Percentiles rank a stretch among this genome's conserved stretches.
phyloP scores from a whole-genome alignment of 2,888 invertebrate genomes.

The Nomada hirtipes region DNA sequence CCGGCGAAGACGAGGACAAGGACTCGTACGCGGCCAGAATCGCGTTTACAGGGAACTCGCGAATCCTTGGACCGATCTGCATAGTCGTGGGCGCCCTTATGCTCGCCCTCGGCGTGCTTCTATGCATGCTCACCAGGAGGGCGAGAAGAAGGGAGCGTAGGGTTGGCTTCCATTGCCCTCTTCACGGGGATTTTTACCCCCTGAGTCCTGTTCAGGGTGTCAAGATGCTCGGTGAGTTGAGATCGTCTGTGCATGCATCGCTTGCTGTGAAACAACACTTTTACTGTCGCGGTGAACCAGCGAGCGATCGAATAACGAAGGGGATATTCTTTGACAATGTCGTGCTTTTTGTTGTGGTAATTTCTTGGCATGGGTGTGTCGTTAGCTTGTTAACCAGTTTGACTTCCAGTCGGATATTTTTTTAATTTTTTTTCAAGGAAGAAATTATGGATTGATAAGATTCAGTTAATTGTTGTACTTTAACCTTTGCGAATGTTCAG shows the following conservation, averaged over 20 bases:
- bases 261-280: background rate
- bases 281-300: background rate
- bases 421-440: too few species aligned
- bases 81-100: constrained; percentile 90
- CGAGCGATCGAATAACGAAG: background rate
- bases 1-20: constrained; percentile 89
- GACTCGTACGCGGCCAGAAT: constrained; percentile 90
- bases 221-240: constrained; percentile 79
- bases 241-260: background rate
- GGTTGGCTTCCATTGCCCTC: constrained; percentile 91
- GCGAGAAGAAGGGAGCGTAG: constrained; percentile 89
- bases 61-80: constrained; percentile 90
- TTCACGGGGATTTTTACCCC: constrained; percentile 92
- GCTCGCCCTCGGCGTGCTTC: constrained; percentile 88
- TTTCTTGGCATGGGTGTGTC: too few species aligned
- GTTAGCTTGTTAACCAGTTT: too few species aligned
- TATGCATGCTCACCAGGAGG: constrained; percentile 89
- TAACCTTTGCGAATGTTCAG: background rate
- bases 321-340: too few species aligned
- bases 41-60: constrained; percentile 90
- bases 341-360: too few species aligned
- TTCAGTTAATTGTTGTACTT: background rate
- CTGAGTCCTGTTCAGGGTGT: constrained; percentile 87
- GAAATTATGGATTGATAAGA: background rate
- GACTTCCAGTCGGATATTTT: too few species aligned